Conservation (phyloP, 53 echinoderm and acorn worm genomes). For the Temnopleurus reevesii region DNA sequence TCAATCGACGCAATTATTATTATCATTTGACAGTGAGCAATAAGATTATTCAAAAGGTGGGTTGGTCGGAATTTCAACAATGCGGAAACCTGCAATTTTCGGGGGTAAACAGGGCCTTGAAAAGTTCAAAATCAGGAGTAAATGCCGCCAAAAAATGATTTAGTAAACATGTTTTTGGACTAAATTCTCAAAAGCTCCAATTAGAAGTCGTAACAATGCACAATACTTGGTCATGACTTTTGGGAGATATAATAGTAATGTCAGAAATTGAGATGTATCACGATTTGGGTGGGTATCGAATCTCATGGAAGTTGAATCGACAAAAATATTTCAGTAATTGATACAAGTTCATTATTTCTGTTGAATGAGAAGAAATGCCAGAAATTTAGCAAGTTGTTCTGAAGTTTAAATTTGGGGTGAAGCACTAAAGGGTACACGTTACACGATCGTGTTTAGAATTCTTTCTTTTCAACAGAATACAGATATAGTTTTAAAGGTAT, state of each 20-base stretch:
- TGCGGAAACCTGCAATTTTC: slow-evolving; percentile 10
- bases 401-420: background rate
- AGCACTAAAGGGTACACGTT: background rate
- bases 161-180: slow-evolving; percentile 32
- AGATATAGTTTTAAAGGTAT: background rate
- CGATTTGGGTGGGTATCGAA: background rate
- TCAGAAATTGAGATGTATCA: background rate
- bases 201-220: slow-evolving; percentile 10
- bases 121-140: slow-evolving; percentile 6
- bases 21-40: background rate
- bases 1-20: background rate
- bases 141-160: slow-evolving; percentile 14
- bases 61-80: background rate
- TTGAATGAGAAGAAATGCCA: background rate
- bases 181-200: no score
- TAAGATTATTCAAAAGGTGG: background rate
- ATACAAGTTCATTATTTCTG: background rate
- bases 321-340: background rate
- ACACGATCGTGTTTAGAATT: background rate
- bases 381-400: slow-evolving; percentile 2
- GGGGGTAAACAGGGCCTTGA: slow-evolving; percentile 18
- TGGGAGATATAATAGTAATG: background rate
- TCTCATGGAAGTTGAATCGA: background rate
- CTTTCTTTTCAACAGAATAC: background rate
- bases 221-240: background rate